Base-by-base conservation (phyloP, 1,140 invertebrate species). In the Himalopsyche phryganea region DNA sequence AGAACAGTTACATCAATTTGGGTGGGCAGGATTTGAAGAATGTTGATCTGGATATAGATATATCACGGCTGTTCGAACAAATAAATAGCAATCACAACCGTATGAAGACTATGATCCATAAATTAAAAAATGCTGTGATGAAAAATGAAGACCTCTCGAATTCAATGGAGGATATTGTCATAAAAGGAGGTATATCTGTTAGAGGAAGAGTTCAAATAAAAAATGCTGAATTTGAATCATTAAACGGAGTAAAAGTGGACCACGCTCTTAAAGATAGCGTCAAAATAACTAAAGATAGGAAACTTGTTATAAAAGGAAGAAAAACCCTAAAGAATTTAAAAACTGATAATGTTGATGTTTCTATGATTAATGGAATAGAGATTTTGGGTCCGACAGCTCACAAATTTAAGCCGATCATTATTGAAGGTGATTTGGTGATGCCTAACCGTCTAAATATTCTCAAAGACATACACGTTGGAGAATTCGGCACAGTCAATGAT, bases 201-300 rank as follows among this genome's bases (percentile, higher is more conserved):
- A 70, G 67, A 50, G 66, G 66, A 42, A 45, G 57, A 9, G 59
- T 69, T 11, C 53, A 68, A 63, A 56, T 71, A 4, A 46, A 66
- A 13, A 46, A 51, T 19, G 54, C 59, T 20, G 40, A 55, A 17
- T 28, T 65, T 11, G 38, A 47, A 13, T 13, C 28, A 1, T 19
- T 65, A 28, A 65, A 65, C 23, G 55, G 23, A 23, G 6, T 55
- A 17, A 52, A 55, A 36, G 63, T 61, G 15, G 42, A 65, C 45
- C 28, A 52, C 9, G 48, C 52, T 33, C 32, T 65, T 10, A 46
- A 58, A 48, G 20, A 55, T 38, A 23, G 59, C 6, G 35, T 58
- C 11, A 65, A 56, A 38, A 58, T 52, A 35, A 33, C 19, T 1
- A 57, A 54, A 41, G 44, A 56, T 50, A 50, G 41, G 49, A 63